Percentiles rank a stretch among this genome's conserved stretches.
phyloP scores from a whole-genome alignment of 2,888 invertebrate species.

The Heliothis peltigera region DNA sequence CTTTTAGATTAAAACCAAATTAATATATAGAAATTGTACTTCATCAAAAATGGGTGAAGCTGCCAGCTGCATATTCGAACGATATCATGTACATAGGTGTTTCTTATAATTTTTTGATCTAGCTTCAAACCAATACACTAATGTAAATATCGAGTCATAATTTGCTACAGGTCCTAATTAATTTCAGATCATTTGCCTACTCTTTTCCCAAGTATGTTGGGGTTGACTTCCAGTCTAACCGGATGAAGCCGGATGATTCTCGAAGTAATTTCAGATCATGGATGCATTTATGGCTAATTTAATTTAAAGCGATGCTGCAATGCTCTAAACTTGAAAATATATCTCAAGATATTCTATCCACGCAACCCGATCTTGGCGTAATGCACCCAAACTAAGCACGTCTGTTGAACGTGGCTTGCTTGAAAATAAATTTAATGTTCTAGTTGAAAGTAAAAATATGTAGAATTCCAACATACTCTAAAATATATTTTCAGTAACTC shows the following conservation, averaged over 20 bases:
- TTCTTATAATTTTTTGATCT: too few relatives aligned
- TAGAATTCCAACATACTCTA: conserved; percentile 13
- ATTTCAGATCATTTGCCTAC: too few relatives aligned
- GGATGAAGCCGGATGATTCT: not conserved
- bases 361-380: not conserved
- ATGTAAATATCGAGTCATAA: too few relatives aligned
- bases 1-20: not conserved
- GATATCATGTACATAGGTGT: too few relatives aligned
- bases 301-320: not conserved
- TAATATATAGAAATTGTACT: not conserved
- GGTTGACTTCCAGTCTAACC: too few relatives aligned
- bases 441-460: conserved; percentile 15
- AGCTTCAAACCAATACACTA: too few relatives aligned
- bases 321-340: not conserved
- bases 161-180: not conserved
- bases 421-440: conserved; percentile 10
- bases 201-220: too few relatives aligned
- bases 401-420: not conserved
- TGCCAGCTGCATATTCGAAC: too few relatives aligned
- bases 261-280: not conserved
- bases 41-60: too few relatives aligned
- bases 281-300: not conserved
- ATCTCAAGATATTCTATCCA: conserved; percentile 8
- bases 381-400: not conserved
- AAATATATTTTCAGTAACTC: conserved; percentile 16